A percentile compares a stretch with the other conserved stretches of the same genome.
Conservation (phyloP, 2,888 invertebrate genomes). For the Tetramorium bicarinatum region DNA sequence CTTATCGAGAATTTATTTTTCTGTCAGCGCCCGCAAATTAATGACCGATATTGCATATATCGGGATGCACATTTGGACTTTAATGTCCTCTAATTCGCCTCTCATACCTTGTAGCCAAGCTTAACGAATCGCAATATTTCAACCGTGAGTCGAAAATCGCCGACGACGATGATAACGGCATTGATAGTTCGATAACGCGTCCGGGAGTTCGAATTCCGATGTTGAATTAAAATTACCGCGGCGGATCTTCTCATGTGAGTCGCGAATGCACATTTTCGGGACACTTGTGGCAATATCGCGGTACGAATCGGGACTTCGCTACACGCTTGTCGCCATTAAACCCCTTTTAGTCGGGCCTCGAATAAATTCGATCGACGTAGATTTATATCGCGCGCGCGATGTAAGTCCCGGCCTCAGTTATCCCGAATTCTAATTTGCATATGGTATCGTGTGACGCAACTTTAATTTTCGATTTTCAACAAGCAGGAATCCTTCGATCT, state of each 20-base stretch:
- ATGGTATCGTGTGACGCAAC: slow-evolving; percentile 42
- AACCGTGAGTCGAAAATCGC: slow-evolving; percentile 19
- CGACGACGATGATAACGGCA: slow-evolving; percentile 23
- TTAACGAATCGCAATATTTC: slow-evolving; percentile 35
- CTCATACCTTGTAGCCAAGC: background rate
- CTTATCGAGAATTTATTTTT: slow-evolving; percentile 12
- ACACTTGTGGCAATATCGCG: slow-evolving; percentile 48
- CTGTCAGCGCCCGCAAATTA: background rate
- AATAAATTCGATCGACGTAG: slow-evolving; percentile 44
- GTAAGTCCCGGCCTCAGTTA: slow-evolving; percentile 22
- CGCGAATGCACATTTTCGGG: background rate
- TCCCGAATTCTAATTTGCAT: slow-evolving; percentile 36
- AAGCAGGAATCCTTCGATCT: slow-evolving; percentile 16
- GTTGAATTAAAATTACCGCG: slow-evolving; percentile 32
- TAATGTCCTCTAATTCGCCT: slow-evolving; percentile 18
- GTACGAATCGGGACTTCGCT: background rate
- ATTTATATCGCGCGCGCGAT: slow-evolving; percentile 30
- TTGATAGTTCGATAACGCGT: slow-evolving; percentile 21
- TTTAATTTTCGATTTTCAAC: slow-evolving; percentile 43
- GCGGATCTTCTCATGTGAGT: background rate
- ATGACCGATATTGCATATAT: slow-evolving; percentile 6
- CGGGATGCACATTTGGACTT: slow-evolving; percentile 14
- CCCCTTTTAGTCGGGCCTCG: slow-evolving; percentile 18
- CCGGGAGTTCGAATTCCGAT: slow-evolving; percentile 4
- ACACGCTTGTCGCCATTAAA: slow-evolving; percentile 3